Percentiles rank a stretch among this genome's conserved stretches.
Evolutionary conservation across 2,888 invertebrate species (phyloP).

Genomic region (Siphlonurus alternatus): DNA sequence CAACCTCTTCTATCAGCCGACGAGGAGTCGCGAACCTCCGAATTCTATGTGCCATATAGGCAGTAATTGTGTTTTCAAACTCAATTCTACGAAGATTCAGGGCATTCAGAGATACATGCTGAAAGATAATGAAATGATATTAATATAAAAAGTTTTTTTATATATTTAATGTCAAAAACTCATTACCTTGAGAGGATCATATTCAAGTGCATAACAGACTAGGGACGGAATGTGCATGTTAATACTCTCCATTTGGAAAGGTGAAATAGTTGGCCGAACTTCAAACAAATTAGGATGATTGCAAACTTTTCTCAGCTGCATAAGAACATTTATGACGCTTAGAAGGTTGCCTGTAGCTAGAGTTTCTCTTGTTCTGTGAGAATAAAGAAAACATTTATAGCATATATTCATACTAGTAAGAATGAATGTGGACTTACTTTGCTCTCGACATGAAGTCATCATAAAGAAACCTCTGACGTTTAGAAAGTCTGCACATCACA

Average conservation of each 20-base stretch:
- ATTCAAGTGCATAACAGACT: constrained; percentile 48
- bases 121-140: constrained; percentile 18
- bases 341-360: constrained; percentile 82
- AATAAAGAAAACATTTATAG: constrained; percentile 5
- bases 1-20: constrained; percentile 52
- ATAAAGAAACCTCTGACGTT: constrained; percentile 90
- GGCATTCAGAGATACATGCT: constrained; percentile 46
- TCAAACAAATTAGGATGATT: constrained; percentile 98
- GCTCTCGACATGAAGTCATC: constrained; percentile 98
- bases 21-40: constrained; percentile 53
- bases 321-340: constrained; percentile 89
- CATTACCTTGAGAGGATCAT: constrained; percentile 54
- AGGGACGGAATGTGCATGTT: constrained; percentile 51
- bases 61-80: constrained; percentile 50
- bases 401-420: neutral
- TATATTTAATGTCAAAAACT: neutral
- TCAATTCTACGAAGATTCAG: constrained; percentile 47
- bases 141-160: neutral
- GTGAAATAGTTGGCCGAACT: constrained; percentile 84
- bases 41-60: constrained; percentile 71
- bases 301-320: constrained; percentile 95
- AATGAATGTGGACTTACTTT: constrained; percentile 40
- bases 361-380: constrained; percentile 73
- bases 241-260: constrained; percentile 75
- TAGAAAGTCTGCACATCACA: constrained; percentile 82